These are phyloP conservation scores for Hyppa rectilinea DNA, from an alignment of 2,888 invertebrate genomes.

Conservation along the genomic window DNA sequence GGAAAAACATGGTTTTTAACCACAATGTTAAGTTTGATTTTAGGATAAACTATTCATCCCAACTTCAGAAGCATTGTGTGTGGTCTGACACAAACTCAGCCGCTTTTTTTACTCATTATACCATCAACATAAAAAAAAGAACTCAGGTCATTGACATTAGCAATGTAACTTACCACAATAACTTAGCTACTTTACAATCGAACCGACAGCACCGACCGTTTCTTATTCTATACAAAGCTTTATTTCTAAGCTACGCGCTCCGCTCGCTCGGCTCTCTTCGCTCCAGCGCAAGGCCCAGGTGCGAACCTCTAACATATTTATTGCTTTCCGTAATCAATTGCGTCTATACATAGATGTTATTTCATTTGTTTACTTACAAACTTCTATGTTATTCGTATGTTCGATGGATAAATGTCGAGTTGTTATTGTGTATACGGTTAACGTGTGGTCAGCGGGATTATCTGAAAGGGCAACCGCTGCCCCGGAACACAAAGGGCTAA, in stretches of 20 bases:
- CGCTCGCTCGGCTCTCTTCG: constrained; percentile 20
- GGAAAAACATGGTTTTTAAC: too few species aligned
- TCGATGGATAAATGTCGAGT: constrained; percentile 30
- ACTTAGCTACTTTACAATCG: constrained; percentile 21
- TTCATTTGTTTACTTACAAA: constrained; percentile 42
- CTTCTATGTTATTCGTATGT: neutral
- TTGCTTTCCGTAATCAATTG: constrained; percentile 56
- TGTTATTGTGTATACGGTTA: neutral
- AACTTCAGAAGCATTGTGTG: too few species aligned
- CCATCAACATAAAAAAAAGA: neutral
- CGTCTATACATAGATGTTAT: constrained; percentile 48
- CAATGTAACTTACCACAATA: constrained; percentile 17
- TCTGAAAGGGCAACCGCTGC: too few species aligned
- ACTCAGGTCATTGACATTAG: neutral
- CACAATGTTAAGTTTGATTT: too few species aligned
- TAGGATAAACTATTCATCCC: too few species aligned
- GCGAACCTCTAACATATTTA: constrained; percentile 59
- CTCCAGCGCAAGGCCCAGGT: constrained; percentile 42
- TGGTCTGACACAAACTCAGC: too few species aligned
- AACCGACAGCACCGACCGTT: constrained; percentile 21
- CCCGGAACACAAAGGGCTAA: too few species aligned
- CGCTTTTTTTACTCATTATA: too few species aligned
- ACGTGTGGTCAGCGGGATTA: too few species aligned
- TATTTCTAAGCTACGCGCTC: constrained; percentile 32
- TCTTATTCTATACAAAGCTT: constrained; percentile 37